phyloP scores from a whole-genome alignment of 2,888 invertebrate species.

The Deroplatys truncata region DNA sequence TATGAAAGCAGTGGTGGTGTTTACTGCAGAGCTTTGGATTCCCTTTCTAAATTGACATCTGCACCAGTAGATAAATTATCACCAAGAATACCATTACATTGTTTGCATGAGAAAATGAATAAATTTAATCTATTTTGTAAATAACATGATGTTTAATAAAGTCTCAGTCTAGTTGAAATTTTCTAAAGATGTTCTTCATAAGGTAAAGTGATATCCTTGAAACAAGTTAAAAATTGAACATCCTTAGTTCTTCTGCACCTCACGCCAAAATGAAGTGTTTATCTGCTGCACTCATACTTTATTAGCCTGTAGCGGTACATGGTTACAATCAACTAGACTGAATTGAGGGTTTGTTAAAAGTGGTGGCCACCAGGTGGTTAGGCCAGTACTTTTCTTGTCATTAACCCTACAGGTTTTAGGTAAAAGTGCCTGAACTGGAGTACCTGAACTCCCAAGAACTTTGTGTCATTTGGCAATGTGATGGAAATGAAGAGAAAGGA shows the following conservation, averaged over 20 bases:
- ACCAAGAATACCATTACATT: neutral
- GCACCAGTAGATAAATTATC: neutral
- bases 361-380: neutral
- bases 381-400: conserved; percentile 6
- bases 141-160: neutral
- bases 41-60: neutral
- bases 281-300: neutral
- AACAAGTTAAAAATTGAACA: neutral
- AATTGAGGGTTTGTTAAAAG: neutral
- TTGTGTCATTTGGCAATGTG: neutral
- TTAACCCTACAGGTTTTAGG: conserved; percentile 13
- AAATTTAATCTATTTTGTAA: neutral
- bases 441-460: neutral
- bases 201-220: neutral
- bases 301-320: neutral
- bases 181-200: neutral
- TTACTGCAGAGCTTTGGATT: neutral
- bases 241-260: too few relatives aligned
- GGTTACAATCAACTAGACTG: neutral
- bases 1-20: neutral
- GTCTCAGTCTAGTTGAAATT: neutral
- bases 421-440: neutral
- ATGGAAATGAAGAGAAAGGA: neutral
- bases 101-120: neutral
- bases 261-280: too few relatives aligned